Evolutionary conservation across 2,797 vertebrate species (phyloP).

Genomic region (Euphonia xanthogaster): DNA sequence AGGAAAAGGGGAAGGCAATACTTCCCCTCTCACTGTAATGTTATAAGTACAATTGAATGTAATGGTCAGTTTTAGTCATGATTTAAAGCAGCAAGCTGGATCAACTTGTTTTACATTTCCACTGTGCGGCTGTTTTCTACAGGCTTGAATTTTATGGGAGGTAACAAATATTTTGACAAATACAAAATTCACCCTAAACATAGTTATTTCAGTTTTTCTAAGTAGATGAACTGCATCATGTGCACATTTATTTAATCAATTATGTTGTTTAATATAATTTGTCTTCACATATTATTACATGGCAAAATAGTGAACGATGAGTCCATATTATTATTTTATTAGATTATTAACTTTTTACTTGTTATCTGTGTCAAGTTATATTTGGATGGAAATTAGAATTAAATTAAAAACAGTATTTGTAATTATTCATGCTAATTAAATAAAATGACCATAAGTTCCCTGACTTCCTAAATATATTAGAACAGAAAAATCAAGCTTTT

Average conservation of each 20-base stretch:
- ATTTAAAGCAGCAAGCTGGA: neutral
- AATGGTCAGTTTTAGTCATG: neutral
- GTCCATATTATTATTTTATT: slow-evolving; percentile 40
- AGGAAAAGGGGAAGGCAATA: neutral
- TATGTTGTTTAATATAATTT: slow-evolving; percentile 57
- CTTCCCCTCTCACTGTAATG: neutral
- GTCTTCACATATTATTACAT: slow-evolving; percentile 31
- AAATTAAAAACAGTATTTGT: slow-evolving; percentile 52
- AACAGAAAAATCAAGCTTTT: neutral
- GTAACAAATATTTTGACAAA: neutral
- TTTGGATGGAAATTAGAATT: slow-evolving; percentile 54
- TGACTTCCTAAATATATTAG: neutral
- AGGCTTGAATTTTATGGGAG: neutral
- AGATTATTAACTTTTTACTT: slow-evolving; percentile 52
- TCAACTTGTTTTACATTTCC: neutral
- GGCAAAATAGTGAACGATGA: slow-evolving; percentile 45
- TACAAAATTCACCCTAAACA: neutral
- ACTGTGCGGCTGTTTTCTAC: neutral
- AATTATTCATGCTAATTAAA: slow-evolving; percentile 62
- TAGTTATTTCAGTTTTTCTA: neutral
- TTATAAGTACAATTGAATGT: neutral
- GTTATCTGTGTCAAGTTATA: slow-evolving; percentile 55
- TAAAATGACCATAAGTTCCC: slow-evolving; percentile 37
- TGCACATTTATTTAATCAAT: slow-evolving; percentile 35
- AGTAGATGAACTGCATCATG: neutral